Evolutionary conservation across 2,797 vertebrate species (phyloP).

Genomic region (Cossypha heuglini): DNA sequence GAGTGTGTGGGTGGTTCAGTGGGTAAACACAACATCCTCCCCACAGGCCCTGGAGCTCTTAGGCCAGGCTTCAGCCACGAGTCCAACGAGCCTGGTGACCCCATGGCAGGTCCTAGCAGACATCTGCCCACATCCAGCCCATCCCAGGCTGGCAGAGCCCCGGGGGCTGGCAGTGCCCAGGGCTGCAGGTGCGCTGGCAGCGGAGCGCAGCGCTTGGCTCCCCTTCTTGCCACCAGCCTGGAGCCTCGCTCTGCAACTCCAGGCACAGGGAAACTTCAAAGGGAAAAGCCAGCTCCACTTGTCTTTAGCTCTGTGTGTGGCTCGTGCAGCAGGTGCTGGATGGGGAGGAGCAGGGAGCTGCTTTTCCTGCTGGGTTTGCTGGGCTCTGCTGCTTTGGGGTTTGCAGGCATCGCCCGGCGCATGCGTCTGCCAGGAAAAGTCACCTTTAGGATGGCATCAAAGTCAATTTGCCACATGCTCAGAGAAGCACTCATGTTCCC

Average conservation of each 20-base stretch:
- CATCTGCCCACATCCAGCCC: slow-evolving; percentile 68
- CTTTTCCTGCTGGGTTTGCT: background rate
- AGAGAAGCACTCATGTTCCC: slow-evolving; percentile 41
- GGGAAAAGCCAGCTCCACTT: background rate
- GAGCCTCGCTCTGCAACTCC: slow-evolving; percentile 42
- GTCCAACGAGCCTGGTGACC: slow-evolving; percentile 48
- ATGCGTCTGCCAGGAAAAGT: slow-evolving; percentile 63
- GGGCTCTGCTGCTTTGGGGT: background rate
- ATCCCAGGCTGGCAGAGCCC: slow-evolving; percentile 54
- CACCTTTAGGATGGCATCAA: slow-evolving; percentile 74
- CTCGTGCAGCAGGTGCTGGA: background rate
- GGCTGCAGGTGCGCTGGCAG: slow-evolving; percentile 78
- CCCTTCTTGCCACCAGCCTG: slow-evolving; percentile 12
- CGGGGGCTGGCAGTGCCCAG: slow-evolving; percentile 62
- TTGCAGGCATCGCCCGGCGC: background rate
- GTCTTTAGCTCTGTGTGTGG: background rate
- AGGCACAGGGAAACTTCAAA: slow-evolving; percentile 47
- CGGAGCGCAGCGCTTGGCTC: slow-evolving; percentile 32
- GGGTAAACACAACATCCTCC: background rate
- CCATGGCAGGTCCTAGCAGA: slow-evolving; percentile 53
- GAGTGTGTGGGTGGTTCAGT: background rate
- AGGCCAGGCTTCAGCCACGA: slow-evolving; percentile 37
- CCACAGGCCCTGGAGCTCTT: background rate
- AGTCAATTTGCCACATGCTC: slow-evolving; percentile 72
- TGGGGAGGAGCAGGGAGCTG: background rate